A percentile compares a stretch with the other conserved stretches of the same genome.
phyloP scores from a whole-genome alignment of 2,113 vertebrate species.

The Microcebus murinus region DNA sequence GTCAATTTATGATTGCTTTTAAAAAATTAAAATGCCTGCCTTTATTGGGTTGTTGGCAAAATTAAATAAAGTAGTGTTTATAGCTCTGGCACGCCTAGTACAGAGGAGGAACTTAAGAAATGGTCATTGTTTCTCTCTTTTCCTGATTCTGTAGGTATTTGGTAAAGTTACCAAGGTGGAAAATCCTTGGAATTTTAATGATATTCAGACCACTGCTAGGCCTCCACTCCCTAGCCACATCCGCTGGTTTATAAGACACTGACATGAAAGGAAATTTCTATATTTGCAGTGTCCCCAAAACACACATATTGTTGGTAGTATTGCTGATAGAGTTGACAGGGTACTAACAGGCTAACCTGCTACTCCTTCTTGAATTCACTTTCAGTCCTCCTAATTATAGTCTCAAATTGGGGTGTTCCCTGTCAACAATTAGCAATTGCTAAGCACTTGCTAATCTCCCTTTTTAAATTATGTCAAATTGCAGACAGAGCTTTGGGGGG shows the following conservation, averaged over 20 bases:
- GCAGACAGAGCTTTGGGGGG: neutral
- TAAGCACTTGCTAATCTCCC: neutral
- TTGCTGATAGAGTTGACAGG: neutral
- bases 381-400: neutral
- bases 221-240: neutral
- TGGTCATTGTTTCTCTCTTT: neutral
- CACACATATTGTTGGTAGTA: neutral
- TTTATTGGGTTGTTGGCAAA: neutral
- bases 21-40: neutral
- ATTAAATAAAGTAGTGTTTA: neutral
- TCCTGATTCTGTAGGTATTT: neutral
- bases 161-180: neutral
- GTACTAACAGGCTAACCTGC: neutral
- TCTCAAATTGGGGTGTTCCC: neutral
- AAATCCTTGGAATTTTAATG: neutral
- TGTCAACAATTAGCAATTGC: neutral
- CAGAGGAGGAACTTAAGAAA: neutral
- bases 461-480: neutral
- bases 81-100: neutral
- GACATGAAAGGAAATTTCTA: neutral
- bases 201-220: neutral
- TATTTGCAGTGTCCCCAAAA: neutral
- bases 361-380: neutral
- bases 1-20: neutral
- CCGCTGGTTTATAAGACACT: neutral